phyloP scores from a whole-genome alignment of 2,113 vertebrate species.

The Lophotis ruficrista region DNA sequence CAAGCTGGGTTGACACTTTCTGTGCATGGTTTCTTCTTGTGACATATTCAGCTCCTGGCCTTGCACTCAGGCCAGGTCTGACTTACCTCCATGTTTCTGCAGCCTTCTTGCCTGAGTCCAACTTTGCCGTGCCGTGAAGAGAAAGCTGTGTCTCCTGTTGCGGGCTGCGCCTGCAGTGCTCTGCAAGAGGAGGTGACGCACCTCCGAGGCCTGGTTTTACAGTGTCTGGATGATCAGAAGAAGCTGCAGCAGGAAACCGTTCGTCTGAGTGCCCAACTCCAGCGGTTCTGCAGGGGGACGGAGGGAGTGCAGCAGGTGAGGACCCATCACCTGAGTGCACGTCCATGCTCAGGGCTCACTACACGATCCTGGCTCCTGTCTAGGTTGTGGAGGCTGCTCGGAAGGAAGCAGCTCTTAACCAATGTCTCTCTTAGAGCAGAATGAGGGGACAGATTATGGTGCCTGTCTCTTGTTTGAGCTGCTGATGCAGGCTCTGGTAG shows the following conservation, averaged over 20 bases:
- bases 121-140: slow-evolving; percentile 46
- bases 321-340: neutral
- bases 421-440: neutral
- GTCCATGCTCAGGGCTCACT: neutral
- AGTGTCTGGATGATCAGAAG: slow-evolving; percentile 79
- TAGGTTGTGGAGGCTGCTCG: neutral
- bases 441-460: neutral
- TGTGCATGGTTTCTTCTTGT: neutral
- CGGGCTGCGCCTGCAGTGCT: slow-evolving; percentile 68
- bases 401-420: neutral
- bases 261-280: slow-evolving; percentile 72
- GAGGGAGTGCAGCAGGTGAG: slow-evolving; percentile 74
- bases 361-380: accelerated
- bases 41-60: neutral
- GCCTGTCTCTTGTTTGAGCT: neutral
- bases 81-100: neutral
- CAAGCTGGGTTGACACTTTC: neutral
- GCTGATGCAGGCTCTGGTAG: neutral
- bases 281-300: slow-evolving; percentile 63
- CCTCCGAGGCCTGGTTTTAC: slow-evolving; percentile 72
- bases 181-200: slow-evolving; percentile 69
- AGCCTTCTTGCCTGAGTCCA: slow-evolving; percentile 77
- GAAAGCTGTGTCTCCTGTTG: slow-evolving; percentile 10
- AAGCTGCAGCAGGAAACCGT: slow-evolving; percentile 76
- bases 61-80: neutral